Evolutionary conservation across 1,140 invertebrate genomes (phyloP).

Genomic region (Hyposmocoma kahamanoa): DNA sequence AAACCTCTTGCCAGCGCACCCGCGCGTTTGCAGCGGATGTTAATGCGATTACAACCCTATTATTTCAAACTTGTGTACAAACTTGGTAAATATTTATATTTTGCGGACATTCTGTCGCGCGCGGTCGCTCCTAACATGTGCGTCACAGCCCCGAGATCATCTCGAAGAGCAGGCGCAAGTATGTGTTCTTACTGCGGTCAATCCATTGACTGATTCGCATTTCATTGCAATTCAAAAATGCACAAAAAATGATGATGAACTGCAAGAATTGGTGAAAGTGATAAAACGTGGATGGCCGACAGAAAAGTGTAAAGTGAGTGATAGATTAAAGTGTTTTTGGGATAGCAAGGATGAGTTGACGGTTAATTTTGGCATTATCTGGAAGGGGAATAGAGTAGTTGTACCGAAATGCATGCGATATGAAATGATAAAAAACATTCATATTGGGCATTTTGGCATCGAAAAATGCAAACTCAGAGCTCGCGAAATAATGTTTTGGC

Average conservation of each 20-base stretch:
- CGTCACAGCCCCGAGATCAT: not conserved
- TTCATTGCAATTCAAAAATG: not conserved
- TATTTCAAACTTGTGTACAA: slow-evolving; percentile 9
- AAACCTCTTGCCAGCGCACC: slow-evolving; percentile 12
- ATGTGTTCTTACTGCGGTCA: not conserved
- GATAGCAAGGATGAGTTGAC: slow-evolving; percentile 19
- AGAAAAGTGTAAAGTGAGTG: not conserved
- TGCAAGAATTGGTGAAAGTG: slow-evolving; percentile 8
- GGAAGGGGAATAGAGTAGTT: slow-evolving; percentile 16
- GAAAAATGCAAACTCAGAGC: slow-evolving; percentile 8
- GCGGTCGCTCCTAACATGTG: not conserved
- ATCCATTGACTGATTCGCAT: slow-evolving; percentile 1
- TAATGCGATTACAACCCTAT: slow-evolving; percentile 9
- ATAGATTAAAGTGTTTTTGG: slow-evolving; percentile 6
- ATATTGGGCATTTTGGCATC: slow-evolving; percentile 2
- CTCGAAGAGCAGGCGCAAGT: slow-evolving; percentile 1
- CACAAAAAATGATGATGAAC: not conserved
- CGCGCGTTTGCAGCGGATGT: slow-evolving; percentile 11
- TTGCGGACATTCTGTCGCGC: slow-evolving; percentile 9
- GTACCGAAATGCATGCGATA: slow-evolving; percentile 24
- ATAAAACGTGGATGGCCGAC: slow-evolving; percentile 7
- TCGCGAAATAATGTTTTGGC: slow-evolving; percentile 8
- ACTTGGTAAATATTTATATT: slow-evolving; percentile 12
- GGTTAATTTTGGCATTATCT: slow-evolving; percentile 33
- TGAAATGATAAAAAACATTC: slow-evolving; percentile 28